phyloP scores from a whole-genome alignment of 2,888 invertebrate genomes.

The Parthenolecanium corni region DNA sequence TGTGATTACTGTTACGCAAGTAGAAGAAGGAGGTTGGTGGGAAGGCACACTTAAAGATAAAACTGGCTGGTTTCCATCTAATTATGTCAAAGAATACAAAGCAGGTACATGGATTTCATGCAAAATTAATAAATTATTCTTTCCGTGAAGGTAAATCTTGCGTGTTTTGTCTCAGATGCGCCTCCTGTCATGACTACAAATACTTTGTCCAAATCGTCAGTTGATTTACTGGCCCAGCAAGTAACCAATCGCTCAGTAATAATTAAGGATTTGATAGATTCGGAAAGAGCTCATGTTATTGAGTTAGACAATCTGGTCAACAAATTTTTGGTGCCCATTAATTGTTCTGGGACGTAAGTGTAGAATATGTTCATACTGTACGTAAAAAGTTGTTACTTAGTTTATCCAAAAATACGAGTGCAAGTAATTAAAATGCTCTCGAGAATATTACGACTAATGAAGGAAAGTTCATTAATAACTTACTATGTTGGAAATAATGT shows the following conservation, averaged over 20 bases:
- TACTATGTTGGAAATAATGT: no score
- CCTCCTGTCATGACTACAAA: not conserved
- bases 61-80: constrained; percentile 98
- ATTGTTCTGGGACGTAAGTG: constrained; percentile 74
- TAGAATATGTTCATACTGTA: no score
- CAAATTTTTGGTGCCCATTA: constrained; percentile 78
- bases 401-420: no score
- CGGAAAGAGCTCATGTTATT: constrained; percentile 79
- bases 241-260: constrained; percentile 75
- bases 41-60: constrained; percentile 91
- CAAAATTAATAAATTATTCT: not conserved
- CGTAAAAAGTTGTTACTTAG: not conserved
- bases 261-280: constrained; percentile 79
- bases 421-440: no score
- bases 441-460: no score
- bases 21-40: constrained; percentile 98
- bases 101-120: constrained; percentile 39
- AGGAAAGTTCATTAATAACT: no score
- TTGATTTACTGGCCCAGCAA: constrained; percentile 40
- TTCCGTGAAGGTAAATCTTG: not conserved
- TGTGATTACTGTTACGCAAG: constrained; percentile 90
- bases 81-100: constrained; percentile 87
- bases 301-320: constrained; percentile 76
- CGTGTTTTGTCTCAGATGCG: not conserved
- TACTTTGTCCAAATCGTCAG: constrained; percentile 31